These are phyloP conservation scores for Lophius piscatorius DNA, from an alignment of 2,113 vertebrate species.

Conservation along the genomic window DNA sequence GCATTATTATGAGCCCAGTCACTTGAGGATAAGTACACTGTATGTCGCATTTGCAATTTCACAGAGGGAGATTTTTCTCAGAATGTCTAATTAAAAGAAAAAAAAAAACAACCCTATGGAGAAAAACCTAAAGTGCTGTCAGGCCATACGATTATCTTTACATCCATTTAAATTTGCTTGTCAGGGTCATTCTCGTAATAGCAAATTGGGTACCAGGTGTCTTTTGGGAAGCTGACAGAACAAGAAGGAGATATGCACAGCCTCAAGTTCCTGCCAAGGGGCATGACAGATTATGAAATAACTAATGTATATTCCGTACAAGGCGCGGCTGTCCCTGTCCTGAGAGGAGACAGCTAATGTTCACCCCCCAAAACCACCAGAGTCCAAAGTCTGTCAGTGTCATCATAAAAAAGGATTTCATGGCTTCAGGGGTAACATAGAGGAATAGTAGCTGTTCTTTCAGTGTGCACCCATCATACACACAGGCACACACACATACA, in stretches of 20 bases:
- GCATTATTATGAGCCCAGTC: conserved; percentile 14
- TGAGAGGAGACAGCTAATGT: conserved; percentile 24
- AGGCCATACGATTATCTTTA: conserved; percentile 38
- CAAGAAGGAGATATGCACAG: conserved; percentile 50
- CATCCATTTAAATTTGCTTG: conserved; percentile 42
- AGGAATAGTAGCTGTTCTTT: conserved; percentile 28
- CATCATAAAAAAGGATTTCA: conserved; percentile 44
- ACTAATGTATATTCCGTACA: conserved; percentile 53
- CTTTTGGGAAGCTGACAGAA: conserved; percentile 48
- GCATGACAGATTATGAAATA: conserved; percentile 55
- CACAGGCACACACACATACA: conserved; percentile 12
- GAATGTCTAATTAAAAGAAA: conserved; percentile 23
- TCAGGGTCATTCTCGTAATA: conserved; percentile 45
- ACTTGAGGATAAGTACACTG: conserved; percentile 7
- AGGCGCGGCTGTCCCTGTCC: conserved; percentile 22
- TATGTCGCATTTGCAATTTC: conserved; percentile 34
- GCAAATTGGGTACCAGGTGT: conserved; percentile 66
- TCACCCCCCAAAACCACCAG: background rate
- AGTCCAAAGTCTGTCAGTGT: background rate
- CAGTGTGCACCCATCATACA: conserved; percentile 15
- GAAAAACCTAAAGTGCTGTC: conserved; percentile 25
- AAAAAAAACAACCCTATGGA: conserved; percentile 15
- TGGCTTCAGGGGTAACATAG: conserved; percentile 33
- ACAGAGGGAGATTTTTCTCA: conserved; percentile 19
- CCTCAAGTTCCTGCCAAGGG: conserved; percentile 55